Base-by-base conservation (phyloP, 2,113 vertebrate genomes). In the Bagarius yarrelli region DNA sequence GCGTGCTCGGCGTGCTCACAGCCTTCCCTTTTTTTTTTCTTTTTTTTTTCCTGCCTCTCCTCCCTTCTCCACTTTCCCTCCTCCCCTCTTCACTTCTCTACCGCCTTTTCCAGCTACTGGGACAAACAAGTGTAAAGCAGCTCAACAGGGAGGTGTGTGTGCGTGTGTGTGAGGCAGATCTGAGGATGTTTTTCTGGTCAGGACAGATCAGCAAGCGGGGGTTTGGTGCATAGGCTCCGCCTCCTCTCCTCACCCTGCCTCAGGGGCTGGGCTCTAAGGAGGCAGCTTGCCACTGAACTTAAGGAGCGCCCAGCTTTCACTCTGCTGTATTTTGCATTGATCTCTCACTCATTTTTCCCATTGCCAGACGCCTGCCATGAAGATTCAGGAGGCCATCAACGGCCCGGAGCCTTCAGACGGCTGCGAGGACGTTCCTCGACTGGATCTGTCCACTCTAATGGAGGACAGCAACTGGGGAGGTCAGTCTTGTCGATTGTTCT, bases 381-480 rank as follows among this genome's bases (percentile, higher is more conserved):
- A 98, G 94, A 99, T 99, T 87, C 96, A 96, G 92, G 98, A 99
- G 88, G 93, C 92, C 83, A 89, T 94, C 63, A 90, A 90, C 27
- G 81, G 74, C 64, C 84, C 88, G 0, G 92, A 92, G 90, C 88
- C 82, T 88, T 95, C 85, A 72, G 94, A 93, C 23, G 88, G 89
- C 81, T 93, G 92, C 72, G 95, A 95, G 0, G 95, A 97, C 80
- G 92, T 95, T 60, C 95, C 97, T 44, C 93, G 87, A 0, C 90
- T 97, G 93, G 97, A 98, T 90, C 91, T 98, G 92, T 93, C 95
- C 19, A 84, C 94, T 0, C 88, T 98, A 83, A 94, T 94, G 0
- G 93, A 95, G 86, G 93, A 95, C 88, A 94, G 84, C 91, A 94
- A 86, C 92, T 98, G 97, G 96, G 94, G 94, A 97, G 98, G 98